Percentiles rank a stretch among this genome's conserved stretches.
Conservation (phyloP, 2,797 vertebrate species). For the Yasuhikotakia modesta region DNA sequence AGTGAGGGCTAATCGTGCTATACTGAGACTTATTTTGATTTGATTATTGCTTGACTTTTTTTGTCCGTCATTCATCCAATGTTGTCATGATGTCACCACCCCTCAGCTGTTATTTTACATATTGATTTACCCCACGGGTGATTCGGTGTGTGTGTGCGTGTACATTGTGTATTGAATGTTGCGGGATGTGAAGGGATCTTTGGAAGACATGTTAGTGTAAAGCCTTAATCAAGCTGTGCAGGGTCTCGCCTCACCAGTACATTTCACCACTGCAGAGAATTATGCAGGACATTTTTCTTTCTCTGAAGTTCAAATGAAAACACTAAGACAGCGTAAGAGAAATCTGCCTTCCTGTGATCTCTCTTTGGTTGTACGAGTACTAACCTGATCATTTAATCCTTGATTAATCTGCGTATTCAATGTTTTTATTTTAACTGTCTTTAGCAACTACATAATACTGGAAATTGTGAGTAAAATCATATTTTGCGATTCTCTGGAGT, state of each 20-base stretch:
- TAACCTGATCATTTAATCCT: slow-evolving; percentile 29
- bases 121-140: background rate
- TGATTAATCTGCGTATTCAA: slow-evolving; percentile 38
- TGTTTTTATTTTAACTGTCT: slow-evolving; percentile 31
- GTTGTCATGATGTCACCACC: background rate
- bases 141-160: background rate
- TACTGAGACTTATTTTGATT: slow-evolving; percentile 10
- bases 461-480: background rate
- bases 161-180: slow-evolving; percentile 4
- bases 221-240: slow-evolving; percentile 54
- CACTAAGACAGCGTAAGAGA: slow-evolving; percentile 24
- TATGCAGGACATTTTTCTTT: background rate
- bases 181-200: slow-evolving; percentile 23
- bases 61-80: too few relatives aligned
- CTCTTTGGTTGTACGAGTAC: background rate
- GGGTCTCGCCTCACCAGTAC: slow-evolving; percentile 16
- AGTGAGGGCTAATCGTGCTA: slow-evolving; percentile 27
- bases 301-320: slow-evolving; percentile 23
- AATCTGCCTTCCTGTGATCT: background rate
- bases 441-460: slow-evolving; percentile 20
- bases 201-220: slow-evolving; percentile 34
- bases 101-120: slow-evolving; percentile 7
- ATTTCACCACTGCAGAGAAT: background rate
- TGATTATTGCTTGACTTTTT: background rate
- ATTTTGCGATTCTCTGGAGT: slow-evolving; percentile 19